Evolutionary conservation across 2,797 vertebrate species (phyloP), one percentile per base, ranked within the genome.

Genomic region (Peromyscus melanophrys): DNA sequence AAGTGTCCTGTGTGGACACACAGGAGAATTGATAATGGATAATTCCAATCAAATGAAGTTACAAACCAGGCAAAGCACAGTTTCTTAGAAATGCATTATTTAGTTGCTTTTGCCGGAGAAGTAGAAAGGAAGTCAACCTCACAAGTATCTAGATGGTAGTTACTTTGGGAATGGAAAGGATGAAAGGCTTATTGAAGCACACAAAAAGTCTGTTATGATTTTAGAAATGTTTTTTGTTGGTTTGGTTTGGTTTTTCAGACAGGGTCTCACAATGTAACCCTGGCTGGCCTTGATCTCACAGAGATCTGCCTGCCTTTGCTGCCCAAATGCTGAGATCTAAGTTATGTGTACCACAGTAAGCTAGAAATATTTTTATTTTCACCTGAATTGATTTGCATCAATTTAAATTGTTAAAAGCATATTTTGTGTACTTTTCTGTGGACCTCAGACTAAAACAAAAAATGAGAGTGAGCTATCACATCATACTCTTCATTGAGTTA

Each of bases 361-460:
- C 71, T 73, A 73, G 71, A 73, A 31, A 73, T 43, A 40, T 11
- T 73, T 73, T 73, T 40, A 73, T 73, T 73, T 90, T 95, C 13
- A 55, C 27, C 43, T 81, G 40, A 16, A 4, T 92, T 34, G 27
- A 40, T 83, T 87, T 77, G 23, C n/a, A 73, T 92, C 65, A 11
- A 63, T 87, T n/a, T 57, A 59, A 71, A 14, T 67, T 83, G n/a
- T 94, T 83, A 89, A 11, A 67, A 55, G 34, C 57, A 40, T 73
- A 31, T 83, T 63, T 92, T 81, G 67, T 73, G 1, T 59, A 13
- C 37, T 88, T 94, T 88, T 86, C 31, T 97, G 5, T 92, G n/a
- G 46, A 55, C 69, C 89, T 97, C 73, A 81, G 16, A 90, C 87
- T 96, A 61, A 83, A 92, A 43, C 71, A 37, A 69, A 95, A 87